Conservation (phyloP, 2,797 vertebrate genomes). For the Notoglanidium macrostoma region DNA sequence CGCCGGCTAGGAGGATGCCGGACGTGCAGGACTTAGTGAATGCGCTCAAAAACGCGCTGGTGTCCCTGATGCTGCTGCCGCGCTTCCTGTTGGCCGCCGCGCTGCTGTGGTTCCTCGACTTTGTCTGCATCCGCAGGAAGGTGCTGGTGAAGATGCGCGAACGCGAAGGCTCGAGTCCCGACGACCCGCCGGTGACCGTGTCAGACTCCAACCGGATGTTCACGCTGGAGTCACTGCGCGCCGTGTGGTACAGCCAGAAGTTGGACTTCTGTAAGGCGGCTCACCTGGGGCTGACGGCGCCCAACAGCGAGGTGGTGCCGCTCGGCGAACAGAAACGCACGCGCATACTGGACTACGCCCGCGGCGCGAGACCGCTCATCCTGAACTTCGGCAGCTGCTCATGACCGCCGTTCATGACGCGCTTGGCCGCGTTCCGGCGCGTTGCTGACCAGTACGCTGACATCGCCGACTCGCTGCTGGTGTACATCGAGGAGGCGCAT, state of each 20-base stretch:
- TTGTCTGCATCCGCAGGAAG: slow-evolving; percentile 92
- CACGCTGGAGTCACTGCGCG: slow-evolving; percentile 90
- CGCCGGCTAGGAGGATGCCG: slow-evolving; percentile 62
- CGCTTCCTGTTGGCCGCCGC: slow-evolving; percentile 92
- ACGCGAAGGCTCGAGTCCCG: slow-evolving; percentile 68
- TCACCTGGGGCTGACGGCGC: slow-evolving; percentile 85
- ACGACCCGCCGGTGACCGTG: slow-evolving; percentile 93
- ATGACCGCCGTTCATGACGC: slow-evolving; percentile 99
- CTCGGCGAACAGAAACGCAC: slow-evolving; percentile 79
- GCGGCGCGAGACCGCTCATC: slow-evolving; percentile 87
- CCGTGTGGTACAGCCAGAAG: slow-evolving; percentile 97
- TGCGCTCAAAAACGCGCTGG: slow-evolving; percentile 86
- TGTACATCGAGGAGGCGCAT: slow-evolving; percentile 98
- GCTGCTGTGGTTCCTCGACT: slow-evolving; percentile 96
- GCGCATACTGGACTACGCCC: slow-evolving; percentile 88
- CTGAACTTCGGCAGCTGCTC: slow-evolving; percentile 98
- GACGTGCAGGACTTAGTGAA: slow-evolving; percentile 85
- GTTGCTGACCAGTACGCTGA: slow-evolving; percentile 88
- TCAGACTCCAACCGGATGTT: slow-evolving; percentile 96
- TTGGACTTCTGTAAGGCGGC: slow-evolving; percentile 96
- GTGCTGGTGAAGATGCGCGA: slow-evolving; percentile 79
- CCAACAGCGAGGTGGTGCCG: slow-evolving; percentile 92
- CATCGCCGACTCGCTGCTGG: slow-evolving; percentile 93
- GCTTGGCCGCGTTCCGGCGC: slow-evolving; percentile 90
- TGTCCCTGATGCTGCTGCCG: slow-evolving; percentile 92